These are phyloP conservation scores for Taenioides sp. DNA, from an alignment of 2,797 vertebrate species.

Conservation along the genomic window DNA sequence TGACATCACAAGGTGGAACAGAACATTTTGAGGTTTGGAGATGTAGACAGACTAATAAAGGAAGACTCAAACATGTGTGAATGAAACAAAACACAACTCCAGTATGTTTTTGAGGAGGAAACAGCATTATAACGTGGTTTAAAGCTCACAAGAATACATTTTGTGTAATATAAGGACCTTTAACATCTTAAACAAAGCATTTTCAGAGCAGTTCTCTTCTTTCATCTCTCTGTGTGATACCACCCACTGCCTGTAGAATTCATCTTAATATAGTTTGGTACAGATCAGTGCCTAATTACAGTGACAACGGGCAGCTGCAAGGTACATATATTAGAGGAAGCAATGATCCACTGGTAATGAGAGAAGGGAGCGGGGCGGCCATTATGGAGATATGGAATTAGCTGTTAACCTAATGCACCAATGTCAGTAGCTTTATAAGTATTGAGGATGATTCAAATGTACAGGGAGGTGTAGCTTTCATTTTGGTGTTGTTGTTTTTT, in stretches of 20 bases:
- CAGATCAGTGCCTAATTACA: conserved; percentile 73
- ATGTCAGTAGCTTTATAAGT: conserved; percentile 25
- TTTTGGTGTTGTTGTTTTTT: conserved; percentile 1
- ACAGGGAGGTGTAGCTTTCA: conserved; percentile 6
- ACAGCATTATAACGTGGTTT: too few relatives aligned
- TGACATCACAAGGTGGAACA: too few relatives aligned
- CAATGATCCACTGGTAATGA: conserved; percentile 74
- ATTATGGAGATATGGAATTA: conserved; percentile 53
- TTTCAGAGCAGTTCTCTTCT: conserved; percentile 35
- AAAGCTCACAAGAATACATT: too few relatives aligned
- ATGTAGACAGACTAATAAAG: too few relatives aligned
- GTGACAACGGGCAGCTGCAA: conserved; percentile 70
- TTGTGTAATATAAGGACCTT: too few relatives aligned
- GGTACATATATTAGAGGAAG: conserved; percentile 70
- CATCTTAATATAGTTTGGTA: conserved; percentile 67
- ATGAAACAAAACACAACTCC: too few relatives aligned
- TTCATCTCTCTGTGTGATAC: conserved; percentile 36
- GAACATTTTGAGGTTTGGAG: too few relatives aligned
- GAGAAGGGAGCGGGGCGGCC: conserved; percentile 51
- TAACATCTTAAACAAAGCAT: conserved; percentile 6
- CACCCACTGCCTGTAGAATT: conserved; percentile 60
- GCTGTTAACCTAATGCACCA: conserved; percentile 56
- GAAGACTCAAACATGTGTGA: too few relatives aligned
- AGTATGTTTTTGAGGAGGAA: too few relatives aligned
- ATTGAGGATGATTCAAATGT: conserved; percentile 9